Evolutionary conservation across 2,113 vertebrate genomes (phyloP), one percentile per base, ranked within the genome.

Genomic region (Lichenostomus cassidix): DNA sequence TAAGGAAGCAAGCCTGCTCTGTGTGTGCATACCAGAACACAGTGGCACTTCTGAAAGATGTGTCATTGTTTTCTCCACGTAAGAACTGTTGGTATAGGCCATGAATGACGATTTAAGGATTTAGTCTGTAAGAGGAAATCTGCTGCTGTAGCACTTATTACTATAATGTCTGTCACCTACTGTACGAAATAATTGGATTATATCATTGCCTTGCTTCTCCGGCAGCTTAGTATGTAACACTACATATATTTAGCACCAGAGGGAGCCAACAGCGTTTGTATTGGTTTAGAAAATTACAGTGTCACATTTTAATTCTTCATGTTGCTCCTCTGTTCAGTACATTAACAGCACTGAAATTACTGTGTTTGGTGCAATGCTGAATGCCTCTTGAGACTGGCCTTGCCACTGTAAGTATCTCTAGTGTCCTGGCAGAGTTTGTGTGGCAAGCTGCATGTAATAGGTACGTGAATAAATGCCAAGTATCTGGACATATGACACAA

Each of bases 401-500:
- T 88, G 37, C 37, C 35, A 11, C 68, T 58, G 20, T 71, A 33
- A 31, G 10, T 62, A 67, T 93, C 55, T 94, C 37, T n/a, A 25
- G 11, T 69, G 65, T 83, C 35, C 65, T 93, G 91, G 80, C 83
- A 62, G 58, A 80, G 53, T 83, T 84, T 74, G 31, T 78, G 87
- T 96, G 95, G 74, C 79, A 94, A 71, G 44, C 59, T 39, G 24
- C 59, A 8, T 56, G 19, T 8, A n/a, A 39, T 22, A 46, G 46
- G 8, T 77, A 53, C 0, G 0, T 92, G 91, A 96, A 80, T 96
- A 93, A 92, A 95, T 93, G 91, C 95, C 92, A 97, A 67, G 87
- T 97, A 94, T 39, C 68, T 93, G 92, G 87, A 69, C 53, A 12
- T 87, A 89, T 91, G 95, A 97, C 87, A 68, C 91, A 90, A 95